A percentile compares a stretch with the other conserved stretches of the same genome.
phyloP scores from a whole-genome alignment of 2,797 vertebrate species.

The Cirrhinus mrigala region DNA sequence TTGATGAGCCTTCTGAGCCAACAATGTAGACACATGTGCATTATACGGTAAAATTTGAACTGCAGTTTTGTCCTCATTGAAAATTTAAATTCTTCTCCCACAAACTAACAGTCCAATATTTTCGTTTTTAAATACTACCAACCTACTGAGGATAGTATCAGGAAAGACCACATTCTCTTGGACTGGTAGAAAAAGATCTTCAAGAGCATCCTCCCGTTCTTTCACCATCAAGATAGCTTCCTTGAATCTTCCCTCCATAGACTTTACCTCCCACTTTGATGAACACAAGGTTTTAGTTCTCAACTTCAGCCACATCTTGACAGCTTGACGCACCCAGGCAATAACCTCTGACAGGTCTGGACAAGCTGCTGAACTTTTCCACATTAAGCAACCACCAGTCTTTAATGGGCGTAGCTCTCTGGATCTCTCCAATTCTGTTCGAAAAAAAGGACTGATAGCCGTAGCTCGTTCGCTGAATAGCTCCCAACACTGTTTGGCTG shows the following conservation, averaged over 20 bases:
- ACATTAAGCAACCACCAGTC: slow-evolving; percentile 10
- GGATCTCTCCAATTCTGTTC: slow-evolving; percentile 30
- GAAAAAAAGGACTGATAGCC: slow-evolving; percentile 15
- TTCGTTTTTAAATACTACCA: not conserved
- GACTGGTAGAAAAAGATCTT: not conserved
- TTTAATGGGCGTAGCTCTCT: not conserved
- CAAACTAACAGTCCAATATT: not conserved
- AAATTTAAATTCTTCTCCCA: not conserved
- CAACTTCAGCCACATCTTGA: not conserved
- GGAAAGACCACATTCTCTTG: not conserved
- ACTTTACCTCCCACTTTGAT: not conserved
- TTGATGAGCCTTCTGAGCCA: not conserved
- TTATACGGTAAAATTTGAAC: not conserved
- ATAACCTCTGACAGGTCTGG: not conserved
- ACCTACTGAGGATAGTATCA: not conserved
- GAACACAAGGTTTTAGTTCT: not conserved
- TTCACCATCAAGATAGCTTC: not conserved
- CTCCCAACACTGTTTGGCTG: slow-evolving; percentile 23
- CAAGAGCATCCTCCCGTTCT: not conserved
- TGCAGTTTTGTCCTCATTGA: not conserved
- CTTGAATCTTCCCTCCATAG: not conserved
- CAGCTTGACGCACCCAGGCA: not conserved
- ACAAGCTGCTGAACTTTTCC: not conserved
- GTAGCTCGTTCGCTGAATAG: slow-evolving; percentile 6
- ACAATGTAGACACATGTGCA: not conserved